These are phyloP conservation scores for Nycticryphes semicollaris DNA, from an alignment of 2,113 vertebrate genomes.

Conservation along the genomic window DNA sequence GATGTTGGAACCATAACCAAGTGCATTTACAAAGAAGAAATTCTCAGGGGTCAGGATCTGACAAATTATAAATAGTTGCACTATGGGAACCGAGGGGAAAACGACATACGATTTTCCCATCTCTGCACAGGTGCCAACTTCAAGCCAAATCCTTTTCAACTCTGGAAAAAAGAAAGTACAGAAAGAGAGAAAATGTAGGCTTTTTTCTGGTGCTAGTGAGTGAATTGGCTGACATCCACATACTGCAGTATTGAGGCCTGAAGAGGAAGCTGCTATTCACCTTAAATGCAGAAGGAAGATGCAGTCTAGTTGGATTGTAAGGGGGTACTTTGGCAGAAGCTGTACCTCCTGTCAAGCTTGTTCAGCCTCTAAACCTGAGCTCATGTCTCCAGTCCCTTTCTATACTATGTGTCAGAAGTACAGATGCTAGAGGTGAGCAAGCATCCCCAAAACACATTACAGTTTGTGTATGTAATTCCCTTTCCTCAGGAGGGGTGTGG, in stretches of 20 bases:
- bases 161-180: background rate
- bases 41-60: background rate
- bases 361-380: background rate
- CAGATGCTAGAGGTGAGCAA: background rate
- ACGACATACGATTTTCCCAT: background rate
- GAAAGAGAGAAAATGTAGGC: accelerated
- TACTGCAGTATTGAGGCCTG: background rate
- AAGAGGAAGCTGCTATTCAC: background rate
- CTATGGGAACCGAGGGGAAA: background rate
- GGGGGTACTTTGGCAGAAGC: background rate
- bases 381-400: background rate
- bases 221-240: background rate
- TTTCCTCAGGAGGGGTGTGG: background rate
- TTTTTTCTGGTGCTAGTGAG: background rate
- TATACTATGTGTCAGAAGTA: accelerated
- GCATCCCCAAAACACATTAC: accelerated
- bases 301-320: background rate
- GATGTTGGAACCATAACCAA: background rate
- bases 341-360: background rate
- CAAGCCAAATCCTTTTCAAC: background rate
- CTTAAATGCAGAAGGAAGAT: background rate
- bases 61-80: background rate
- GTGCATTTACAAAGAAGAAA: background rate
- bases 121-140: background rate
- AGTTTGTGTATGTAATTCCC: background rate